phyloP scores from a whole-genome alignment of 2,797 vertebrate genomes.

The Arrhamphus sclerolepis region DNA sequence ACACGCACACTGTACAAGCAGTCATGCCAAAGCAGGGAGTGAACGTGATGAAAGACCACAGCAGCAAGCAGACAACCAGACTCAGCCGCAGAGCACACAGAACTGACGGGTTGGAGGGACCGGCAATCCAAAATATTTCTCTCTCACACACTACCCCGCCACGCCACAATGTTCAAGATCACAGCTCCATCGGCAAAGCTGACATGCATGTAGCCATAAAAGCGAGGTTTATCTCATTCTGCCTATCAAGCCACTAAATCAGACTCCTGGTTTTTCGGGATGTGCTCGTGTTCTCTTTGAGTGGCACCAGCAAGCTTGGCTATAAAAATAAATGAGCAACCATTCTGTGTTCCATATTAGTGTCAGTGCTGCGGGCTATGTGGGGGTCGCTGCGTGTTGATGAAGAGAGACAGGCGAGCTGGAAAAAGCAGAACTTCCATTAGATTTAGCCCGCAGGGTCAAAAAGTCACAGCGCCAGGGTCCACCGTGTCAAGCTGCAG shows the following conservation, averaged over 20 bases:
- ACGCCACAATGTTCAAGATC: constrained; percentile 52
- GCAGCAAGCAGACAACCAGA: constrained; percentile 73
- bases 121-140: constrained; percentile 53
- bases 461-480: constrained; percentile 18
- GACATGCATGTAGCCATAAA: constrained; percentile 27
- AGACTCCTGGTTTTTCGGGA: constrained; percentile 5
- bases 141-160: constrained; percentile 47
- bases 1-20: constrained; percentile 20
- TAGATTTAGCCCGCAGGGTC: constrained; percentile 58
- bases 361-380: constrained; percentile 48
- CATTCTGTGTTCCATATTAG: constrained; percentile 48
- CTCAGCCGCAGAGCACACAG: constrained; percentile 70
- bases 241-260: constrained; percentile 30
- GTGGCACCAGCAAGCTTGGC: constrained; percentile 44
- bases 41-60: constrained; percentile 79
- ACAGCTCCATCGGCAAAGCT: constrained; percentile 39
- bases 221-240: constrained; percentile 23
- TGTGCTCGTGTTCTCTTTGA: constrained; percentile 32
- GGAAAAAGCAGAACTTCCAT: constrained; percentile 57
- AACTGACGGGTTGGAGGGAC: constrained; percentile 46
- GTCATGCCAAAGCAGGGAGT: constrained; percentile 69
- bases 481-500: constrained; percentile 27
- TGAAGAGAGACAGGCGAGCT: constrained; percentile 58
- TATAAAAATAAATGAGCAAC: constrained; percentile 59
- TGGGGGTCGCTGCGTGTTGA: constrained; percentile 56